A percentile compares a stretch with the other conserved stretches of the same genome.
phyloP scores from a whole-genome alignment of 1,140 invertebrate species.

The Drosophila sp. region DNA sequence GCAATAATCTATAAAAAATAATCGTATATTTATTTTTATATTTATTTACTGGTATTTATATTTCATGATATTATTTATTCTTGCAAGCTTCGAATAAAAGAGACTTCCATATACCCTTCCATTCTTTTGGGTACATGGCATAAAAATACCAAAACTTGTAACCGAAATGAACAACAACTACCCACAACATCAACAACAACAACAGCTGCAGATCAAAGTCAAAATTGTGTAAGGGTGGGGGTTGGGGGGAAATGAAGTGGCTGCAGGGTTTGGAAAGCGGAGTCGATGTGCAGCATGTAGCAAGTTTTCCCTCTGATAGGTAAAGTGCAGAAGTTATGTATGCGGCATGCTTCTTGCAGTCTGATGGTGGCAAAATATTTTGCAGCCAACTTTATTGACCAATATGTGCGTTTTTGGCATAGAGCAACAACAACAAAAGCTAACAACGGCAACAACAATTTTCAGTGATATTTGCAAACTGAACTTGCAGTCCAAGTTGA shows the following conservation, averaged over 20 bases:
- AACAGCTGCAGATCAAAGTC: conserved; percentile 6
- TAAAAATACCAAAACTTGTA: background rate
- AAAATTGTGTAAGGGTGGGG: no score
- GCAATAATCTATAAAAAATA: no score
- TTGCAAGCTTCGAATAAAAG: no score
- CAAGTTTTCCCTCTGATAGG: conserved; percentile 47
- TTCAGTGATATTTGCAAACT: conserved; percentile 27
- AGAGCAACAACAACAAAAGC: background rate
- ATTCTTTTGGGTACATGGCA: background rate
- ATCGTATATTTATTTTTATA: no score
- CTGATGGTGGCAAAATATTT: conserved; percentile 58
- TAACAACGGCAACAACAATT: background rate
- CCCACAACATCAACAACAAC: conserved; percentile 4
- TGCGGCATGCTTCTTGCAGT: no score
- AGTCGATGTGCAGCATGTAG: conserved; percentile 11
- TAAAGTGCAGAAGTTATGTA: conserved; percentile 59
- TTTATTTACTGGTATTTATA: no score
- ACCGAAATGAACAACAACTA: conserved; percentile 47
- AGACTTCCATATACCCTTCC: background rate
- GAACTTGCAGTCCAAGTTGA: conserved; percentile 20
- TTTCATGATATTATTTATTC: no score
- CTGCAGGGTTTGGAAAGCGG: no score
- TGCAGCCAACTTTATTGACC: conserved; percentile 70
- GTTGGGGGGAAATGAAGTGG: background rate
- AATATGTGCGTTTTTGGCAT: conserved; percentile 58